Evolutionary conservation across 2,888 invertebrate species (phyloP).

Genomic region (Emmelina monodactyla): DNA sequence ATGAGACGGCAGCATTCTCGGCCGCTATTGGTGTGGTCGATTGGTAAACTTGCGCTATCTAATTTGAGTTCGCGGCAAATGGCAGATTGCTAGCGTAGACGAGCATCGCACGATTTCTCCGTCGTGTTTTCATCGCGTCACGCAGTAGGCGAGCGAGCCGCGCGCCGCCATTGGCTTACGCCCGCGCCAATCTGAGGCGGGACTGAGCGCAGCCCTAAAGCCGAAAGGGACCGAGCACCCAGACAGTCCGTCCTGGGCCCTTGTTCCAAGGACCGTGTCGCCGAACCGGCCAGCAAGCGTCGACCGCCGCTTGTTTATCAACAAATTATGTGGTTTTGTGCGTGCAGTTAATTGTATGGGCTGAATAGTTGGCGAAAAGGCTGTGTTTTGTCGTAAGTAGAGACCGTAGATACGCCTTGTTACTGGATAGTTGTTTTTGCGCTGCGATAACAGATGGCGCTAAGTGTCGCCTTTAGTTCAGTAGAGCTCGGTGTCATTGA

Average conservation of each 20-base stretch:
- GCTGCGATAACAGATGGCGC: conserved; percentile 46
- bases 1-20: no score
- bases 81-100: no score
- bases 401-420: conserved; percentile 12
- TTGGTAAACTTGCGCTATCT: no score
- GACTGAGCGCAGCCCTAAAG: conserved; percentile 35
- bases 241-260: conserved; percentile 47
- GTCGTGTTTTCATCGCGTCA: no score
- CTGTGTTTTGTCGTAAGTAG: conserved; percentile 42
- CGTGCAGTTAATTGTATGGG: conserved; percentile 22
- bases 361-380: conserved; percentile 24
- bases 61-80: no score
- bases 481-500: conserved; percentile 37
- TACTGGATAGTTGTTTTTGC: conserved; percentile 25
- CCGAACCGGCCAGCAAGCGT: neutral
- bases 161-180: conserved; percentile 23
- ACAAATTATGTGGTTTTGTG: conserved; percentile 35
- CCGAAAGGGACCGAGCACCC: conserved; percentile 43
- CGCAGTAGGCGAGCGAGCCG: conserved; percentile 16
- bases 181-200: conserved; percentile 36
- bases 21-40: no score
- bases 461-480: conserved; percentile 26
- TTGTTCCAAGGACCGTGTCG: conserved; percentile 37
- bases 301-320: conserved; percentile 28
- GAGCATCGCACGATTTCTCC: no score